Evolutionary conservation across 2,113 vertebrate genomes (phyloP), one percentile per base, ranked within the genome.

Genomic region (Hyperopisus bebe): DNA sequence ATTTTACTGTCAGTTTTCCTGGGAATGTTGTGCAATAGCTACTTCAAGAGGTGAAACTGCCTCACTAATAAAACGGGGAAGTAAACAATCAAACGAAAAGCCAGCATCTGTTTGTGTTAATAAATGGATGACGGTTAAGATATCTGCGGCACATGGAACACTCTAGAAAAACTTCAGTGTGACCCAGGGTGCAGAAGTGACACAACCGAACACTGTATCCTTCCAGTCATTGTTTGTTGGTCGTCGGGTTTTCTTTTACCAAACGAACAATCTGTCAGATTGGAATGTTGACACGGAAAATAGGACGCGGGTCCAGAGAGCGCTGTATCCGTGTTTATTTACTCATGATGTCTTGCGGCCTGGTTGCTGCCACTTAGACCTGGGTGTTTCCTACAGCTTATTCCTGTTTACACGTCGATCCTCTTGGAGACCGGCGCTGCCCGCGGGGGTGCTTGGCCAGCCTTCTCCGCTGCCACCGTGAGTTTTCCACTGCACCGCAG

Each of bases 321-420:
- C 5, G 27, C 31, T 47, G 47, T 19, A 84, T 84, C 42, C 19
- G 9, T 84, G 44, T 84, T 84, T 84, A 21, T 46, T 84, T 46
- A 84, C 91, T 94, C 94, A 74, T 90, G 92, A 94, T 89, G 92
- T 92, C 92, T 93, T 92, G 93, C 47, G 93, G 94, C 92, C 91
- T 92, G 90, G 88, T 77, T 74, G 47, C 21, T 24, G 91, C 91
- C 74, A 27, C 92, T 91, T 74, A 93, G 90, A 92, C 90, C 90
- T 91, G 92, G 91, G 92, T 53, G 86, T 94, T 91, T 92, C 90
- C 91, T 90, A 90, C 51, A 91, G 90, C 91, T 91, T 93, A 66
- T 93, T 94, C 91, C 92, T 94, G 94, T 95, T 95, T 94, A 94
- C 92, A 90, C 88, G 58, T 90, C 90, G 91, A 90, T 88, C 91